Percentiles rank a stretch among this genome's conserved stretches.
Evolutionary conservation across 2,888 invertebrate genomes (phyloP).

Genomic region (Silvanus unidentatus): DNA sequence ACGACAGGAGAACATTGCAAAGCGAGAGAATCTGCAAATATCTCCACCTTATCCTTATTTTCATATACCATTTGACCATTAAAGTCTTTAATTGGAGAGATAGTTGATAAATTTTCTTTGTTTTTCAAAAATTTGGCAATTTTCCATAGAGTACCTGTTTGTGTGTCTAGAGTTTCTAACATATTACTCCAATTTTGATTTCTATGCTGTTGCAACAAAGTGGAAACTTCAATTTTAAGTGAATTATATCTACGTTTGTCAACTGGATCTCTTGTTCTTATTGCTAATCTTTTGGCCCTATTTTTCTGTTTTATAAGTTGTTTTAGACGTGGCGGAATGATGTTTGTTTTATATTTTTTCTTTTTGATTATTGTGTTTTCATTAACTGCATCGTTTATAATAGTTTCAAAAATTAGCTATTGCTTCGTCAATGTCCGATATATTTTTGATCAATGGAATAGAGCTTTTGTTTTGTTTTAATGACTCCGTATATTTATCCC

Average conservation of each 20-base stretch:
- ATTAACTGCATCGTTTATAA: not conserved
- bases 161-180: not conserved
- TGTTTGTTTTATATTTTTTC: slow-evolving; percentile 1
- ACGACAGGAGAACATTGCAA: not conserved
- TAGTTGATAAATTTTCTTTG: not conserved
- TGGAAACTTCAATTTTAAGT: not conserved
- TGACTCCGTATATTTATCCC: not conserved
- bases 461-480: not conserved
- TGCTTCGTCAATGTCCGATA: not conserved
- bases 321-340: not conserved
- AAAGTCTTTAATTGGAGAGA: not conserved
- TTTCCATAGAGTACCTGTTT: not conserved
- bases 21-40: too few relatives aligned
- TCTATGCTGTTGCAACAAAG: not conserved
- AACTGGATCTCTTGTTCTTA: not conserved
- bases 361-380: not conserved
- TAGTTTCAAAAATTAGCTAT: not conserved
- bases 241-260: not conserved
- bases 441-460: not conserved
- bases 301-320: slow-evolving; percentile 3
- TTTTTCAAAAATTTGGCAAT: not conserved
- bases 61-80: not conserved
- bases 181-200: slow-evolving; percentile 1
- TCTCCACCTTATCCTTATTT: not conserved
- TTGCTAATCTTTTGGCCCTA: not conserved